Conservation (phyloP, 2,113 vertebrate species). For the Ariopsis seemanni region DNA sequence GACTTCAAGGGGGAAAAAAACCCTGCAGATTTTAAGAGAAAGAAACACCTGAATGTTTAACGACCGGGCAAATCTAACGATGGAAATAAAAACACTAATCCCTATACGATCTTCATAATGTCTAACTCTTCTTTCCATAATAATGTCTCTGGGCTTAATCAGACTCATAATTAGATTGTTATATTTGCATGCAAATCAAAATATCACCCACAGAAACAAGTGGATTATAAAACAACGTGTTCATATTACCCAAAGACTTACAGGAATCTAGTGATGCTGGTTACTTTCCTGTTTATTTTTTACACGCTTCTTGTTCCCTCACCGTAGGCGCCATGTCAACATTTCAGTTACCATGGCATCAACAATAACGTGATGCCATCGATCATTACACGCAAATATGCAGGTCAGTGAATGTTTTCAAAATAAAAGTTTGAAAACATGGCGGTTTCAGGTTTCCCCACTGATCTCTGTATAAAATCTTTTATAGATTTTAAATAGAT, state of each 20-base stretch:
- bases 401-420: not conserved
- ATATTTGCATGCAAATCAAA: not conserved
- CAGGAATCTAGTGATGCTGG: not conserved
- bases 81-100: not conserved
- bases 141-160: not conserved
- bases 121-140: not conserved
- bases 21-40: constrained; percentile 39
- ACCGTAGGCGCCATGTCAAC: constrained; percentile 17
- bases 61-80: not conserved
- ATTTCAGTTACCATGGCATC: constrained; percentile 36
- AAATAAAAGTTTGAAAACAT: constrained; percentile 14
- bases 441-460: not conserved
- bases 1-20: not conserved
- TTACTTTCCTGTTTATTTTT: not conserved
- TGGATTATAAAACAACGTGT: not conserved
- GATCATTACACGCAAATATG: too few relatives aligned
- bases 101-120: not conserved
- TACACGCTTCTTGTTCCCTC: not conserved
- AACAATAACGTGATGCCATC: not conserved
- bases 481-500: too few relatives aligned
- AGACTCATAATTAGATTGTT: not conserved
- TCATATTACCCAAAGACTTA: not conserved
- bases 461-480: too few relatives aligned
- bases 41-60: constrained; percentile 47
- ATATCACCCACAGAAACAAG: not conserved